Evolutionary conservation across 2,113 vertebrate genomes (phyloP).

Genomic region (Notarius quadriscutis): DNA sequence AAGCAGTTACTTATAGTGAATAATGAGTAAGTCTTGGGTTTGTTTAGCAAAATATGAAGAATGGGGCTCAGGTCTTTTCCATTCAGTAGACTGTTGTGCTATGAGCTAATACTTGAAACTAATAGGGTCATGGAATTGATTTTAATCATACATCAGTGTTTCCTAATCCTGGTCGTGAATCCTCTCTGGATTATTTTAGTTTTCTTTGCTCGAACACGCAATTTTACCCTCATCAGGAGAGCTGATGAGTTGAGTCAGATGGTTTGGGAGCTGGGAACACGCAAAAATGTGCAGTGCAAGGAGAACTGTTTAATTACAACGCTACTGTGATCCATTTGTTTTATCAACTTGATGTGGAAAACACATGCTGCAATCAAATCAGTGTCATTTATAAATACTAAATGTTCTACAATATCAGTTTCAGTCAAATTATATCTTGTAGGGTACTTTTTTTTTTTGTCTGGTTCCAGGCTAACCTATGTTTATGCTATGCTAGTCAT

Average conservation of each 20-base stretch:
- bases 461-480: constrained; percentile 6
- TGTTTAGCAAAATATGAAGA: not conserved
- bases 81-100: not conserved
- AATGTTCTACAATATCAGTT: constrained; percentile 15
- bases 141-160: not conserved
- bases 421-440: constrained; percentile 12
- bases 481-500: constrained; percentile 23
- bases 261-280: not conserved
- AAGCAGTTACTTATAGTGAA: not conserved
- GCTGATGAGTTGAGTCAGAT: constrained; percentile 1
- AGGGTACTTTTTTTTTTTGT: not conserved
- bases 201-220: not conserved
- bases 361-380: constrained; percentile 35
- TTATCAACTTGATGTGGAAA: constrained; percentile 36
- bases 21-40: not conserved
- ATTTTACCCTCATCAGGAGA: constrained; percentile 7
- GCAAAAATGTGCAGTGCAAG: not conserved
- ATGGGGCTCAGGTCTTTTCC: not conserved
- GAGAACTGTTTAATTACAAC: constrained; percentile 30
- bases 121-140: not conserved
- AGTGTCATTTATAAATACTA: constrained; percentile 30
- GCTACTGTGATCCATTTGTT: constrained; percentile 16
- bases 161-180: not conserved
- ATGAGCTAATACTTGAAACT: not conserved
- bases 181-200: not conserved